Conservation (phyloP, 2,113 vertebrate species). For the Boulengeromyrus knoepffleri region DNA sequence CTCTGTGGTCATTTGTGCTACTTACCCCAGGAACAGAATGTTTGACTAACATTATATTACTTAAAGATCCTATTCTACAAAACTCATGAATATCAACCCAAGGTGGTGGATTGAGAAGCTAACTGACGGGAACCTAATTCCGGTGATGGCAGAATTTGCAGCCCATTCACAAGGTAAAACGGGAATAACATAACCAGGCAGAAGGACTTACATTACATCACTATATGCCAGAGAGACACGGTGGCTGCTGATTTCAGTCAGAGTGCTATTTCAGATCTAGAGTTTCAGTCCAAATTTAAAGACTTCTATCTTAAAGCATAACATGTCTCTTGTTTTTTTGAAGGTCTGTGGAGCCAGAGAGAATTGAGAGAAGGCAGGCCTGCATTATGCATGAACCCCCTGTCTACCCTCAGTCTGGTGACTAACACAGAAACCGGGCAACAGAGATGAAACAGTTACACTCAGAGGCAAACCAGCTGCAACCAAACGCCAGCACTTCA, state of each 20-base stretch:
- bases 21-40: not conserved
- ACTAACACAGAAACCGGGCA: not conserved
- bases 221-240: not conserved
- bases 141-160: not conserved
- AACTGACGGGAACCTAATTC: not conserved
- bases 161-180: not conserved
- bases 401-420: not conserved
- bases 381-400: constrained; percentile 1
- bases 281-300: not conserved
- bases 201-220: not conserved
- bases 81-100: not conserved
- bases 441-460: not conserved
- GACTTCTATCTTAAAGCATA: not conserved
- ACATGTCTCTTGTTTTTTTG: not conserved
- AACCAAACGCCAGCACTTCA: not conserved
- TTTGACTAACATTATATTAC: not conserved
- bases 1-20: not conserved
- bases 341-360: not conserved
- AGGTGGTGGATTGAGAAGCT: not conserved
- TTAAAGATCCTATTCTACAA: not conserved
- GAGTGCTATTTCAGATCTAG: not conserved
- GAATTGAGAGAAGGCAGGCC: not conserved
- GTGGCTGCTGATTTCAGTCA: not conserved
- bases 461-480: not conserved
- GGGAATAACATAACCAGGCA: not conserved